phyloP scores from a whole-genome alignment of 30 jellyfish, hydroid and myxozoan species.

The Cassiopea xamachana region DNA sequence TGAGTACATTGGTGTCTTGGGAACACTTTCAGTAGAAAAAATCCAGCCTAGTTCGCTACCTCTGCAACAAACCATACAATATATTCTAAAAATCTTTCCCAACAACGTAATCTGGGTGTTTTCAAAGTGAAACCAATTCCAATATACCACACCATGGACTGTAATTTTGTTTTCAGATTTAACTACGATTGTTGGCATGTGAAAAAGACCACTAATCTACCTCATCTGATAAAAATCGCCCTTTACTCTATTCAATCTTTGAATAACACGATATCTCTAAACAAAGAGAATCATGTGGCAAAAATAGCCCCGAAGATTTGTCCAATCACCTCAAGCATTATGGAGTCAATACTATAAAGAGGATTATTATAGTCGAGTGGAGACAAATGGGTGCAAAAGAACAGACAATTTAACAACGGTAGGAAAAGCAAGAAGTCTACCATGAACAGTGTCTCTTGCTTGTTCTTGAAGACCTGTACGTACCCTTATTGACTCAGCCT shows the following conservation, averaged over 20 bases:
- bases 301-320: not conserved
- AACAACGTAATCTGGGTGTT: not conserved
- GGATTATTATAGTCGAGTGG: too few species aligned
- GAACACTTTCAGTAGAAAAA: too few species aligned
- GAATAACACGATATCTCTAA: not conserved
- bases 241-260: not conserved
- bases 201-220: slow-evolving; percentile 26
- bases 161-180: slow-evolving; percentile 14
- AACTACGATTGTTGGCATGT: slow-evolving; percentile 11
- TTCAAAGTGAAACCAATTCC: not conserved
- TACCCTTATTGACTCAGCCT: too few species aligned
- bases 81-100: not conserved
- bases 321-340: not conserved
- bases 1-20: too few species aligned
- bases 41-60: too few species aligned
- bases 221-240: slow-evolving; percentile 4
- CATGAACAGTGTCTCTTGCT: too few species aligned
- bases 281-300: not conserved
- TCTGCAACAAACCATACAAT: too few species aligned
- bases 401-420: too few species aligned
- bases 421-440: too few species aligned
- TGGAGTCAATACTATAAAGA: not conserved
- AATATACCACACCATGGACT: not conserved
- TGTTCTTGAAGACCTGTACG: too few species aligned
- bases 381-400: too few species aligned